phyloP scores from a whole-genome alignment of 2,888 invertebrate genomes.

The Caenorhabditis angaria region DNA sequence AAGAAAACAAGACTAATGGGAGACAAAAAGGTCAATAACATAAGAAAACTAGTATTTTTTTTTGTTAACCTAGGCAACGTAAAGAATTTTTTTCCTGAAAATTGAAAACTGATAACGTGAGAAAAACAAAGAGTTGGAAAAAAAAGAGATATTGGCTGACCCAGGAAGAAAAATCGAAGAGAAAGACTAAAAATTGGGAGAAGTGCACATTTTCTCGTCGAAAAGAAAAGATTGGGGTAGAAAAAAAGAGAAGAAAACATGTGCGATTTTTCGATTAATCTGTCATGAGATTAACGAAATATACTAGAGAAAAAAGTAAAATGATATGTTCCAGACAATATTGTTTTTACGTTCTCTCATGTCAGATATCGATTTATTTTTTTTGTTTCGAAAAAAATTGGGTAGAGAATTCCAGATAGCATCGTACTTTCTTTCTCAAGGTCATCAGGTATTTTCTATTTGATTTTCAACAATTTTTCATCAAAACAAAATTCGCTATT shows the following conservation, averaged over 20 bases:
- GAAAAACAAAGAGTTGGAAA: neutral
- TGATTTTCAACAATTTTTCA: too few relatives aligned
- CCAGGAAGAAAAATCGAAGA: neutral
- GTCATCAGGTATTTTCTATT: neutral
- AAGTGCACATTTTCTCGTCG: neutral
- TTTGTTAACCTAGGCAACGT: too few relatives aligned
- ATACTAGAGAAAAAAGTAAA: too few relatives aligned
- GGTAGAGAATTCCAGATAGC: neutral
- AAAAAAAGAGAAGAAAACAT: neutral
- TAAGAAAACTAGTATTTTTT: too few relatives aligned
- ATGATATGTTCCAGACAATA: too few relatives aligned
- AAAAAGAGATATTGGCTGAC: neutral
- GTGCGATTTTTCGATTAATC: too few relatives aligned
- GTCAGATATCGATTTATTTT: too few relatives aligned
- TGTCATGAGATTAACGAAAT: too few relatives aligned
- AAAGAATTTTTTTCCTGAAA: neutral
- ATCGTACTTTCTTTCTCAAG: neutral
- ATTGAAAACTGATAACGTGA: neutral
- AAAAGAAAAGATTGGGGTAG: neutral
- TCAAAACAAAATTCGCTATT: too few relatives aligned
- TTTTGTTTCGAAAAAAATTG: neutral
- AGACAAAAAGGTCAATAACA: neutral
- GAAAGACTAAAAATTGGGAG: neutral
- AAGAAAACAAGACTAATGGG: neutral
- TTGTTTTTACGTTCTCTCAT: too few relatives aligned